Conservation (phyloP, 2,888 invertebrate species). For the Sceliomorpha sp. region DNA sequence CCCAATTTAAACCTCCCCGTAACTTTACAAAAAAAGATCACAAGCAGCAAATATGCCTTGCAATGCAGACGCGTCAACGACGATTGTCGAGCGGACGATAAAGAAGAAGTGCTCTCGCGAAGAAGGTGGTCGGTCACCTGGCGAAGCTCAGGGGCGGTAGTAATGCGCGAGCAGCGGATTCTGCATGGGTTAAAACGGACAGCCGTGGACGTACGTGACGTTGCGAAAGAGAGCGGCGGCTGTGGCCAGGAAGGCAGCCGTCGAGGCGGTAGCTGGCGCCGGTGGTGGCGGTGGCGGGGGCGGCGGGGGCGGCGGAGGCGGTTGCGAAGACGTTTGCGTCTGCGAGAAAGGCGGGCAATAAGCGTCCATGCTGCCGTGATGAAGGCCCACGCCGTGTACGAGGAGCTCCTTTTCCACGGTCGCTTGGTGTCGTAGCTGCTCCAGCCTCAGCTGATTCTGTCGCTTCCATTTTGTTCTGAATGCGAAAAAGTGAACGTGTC, state of each 20-base stretch:
- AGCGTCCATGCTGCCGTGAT: constrained; percentile 74
- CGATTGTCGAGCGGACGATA: no score
- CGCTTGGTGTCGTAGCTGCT: constrained; percentile 92
- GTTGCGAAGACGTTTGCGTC: constrained; percentile 76
- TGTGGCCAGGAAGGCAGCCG: constrained; percentile 84
- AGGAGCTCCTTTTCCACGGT: constrained; percentile 87
- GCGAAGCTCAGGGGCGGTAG: constrained; percentile 16
- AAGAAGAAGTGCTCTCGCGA: no score
- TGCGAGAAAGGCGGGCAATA: constrained; percentile 74
- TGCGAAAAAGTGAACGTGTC: constrained; percentile 53
- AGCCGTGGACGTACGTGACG: constrained; percentile 87
- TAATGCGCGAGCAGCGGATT: constrained; percentile 21
- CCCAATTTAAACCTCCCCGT: no score
- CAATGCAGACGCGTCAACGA: no score
- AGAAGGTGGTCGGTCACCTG: no score
- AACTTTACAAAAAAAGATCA: no score
- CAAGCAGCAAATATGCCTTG: no score
- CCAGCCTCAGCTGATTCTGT: constrained; percentile 91
- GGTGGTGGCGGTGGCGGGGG: constrained; percentile 79
- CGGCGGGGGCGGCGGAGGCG: constrained; percentile 82
- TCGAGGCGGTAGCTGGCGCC: constrained; percentile 80
- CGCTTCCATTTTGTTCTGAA: constrained; percentile 95
- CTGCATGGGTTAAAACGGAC: constrained; percentile 83
- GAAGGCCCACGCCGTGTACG: constrained; percentile 76
- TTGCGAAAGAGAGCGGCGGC: constrained; percentile 88